Evolutionary conservation across 2,888 invertebrate genomes (phyloP).

Genomic region (Steinernema scapterisci): DNA sequence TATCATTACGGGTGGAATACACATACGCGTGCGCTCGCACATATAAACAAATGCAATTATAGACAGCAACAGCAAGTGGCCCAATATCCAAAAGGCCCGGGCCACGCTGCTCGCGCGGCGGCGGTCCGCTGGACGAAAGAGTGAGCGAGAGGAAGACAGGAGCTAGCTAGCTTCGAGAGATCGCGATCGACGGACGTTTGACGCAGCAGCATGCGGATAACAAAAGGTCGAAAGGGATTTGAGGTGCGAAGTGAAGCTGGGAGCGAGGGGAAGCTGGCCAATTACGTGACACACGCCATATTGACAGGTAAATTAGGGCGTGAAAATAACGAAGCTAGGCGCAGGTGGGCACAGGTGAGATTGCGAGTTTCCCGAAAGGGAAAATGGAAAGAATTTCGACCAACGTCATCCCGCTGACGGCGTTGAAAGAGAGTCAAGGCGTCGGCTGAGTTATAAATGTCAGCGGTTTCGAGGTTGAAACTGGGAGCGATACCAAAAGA

Average conservation of each 20-base stretch:
- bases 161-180: neutral
- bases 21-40: conserved; percentile 22
- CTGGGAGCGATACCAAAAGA: conserved; percentile 15
- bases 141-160: neutral
- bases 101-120: conserved; percentile 18
- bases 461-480: conserved; percentile 28
- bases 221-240: neutral
- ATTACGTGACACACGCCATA: neutral
- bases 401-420: too few species aligned
- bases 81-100: conserved; percentile 30
- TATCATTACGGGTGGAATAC: conserved; percentile 27
- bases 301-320: too few species aligned
- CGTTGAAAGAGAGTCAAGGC: neutral
- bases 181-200: neutral
- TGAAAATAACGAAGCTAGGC: neutral
- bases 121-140: too few species aligned
- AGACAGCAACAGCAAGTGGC: conserved; percentile 31
- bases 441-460: neutral
- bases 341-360: neutral
- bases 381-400: too few species aligned
- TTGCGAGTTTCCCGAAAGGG: too few species aligned
- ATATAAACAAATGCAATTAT: conserved; percentile 33
- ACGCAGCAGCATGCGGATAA: neutral
- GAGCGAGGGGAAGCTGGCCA: neutral
- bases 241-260: conserved; percentile 11